Evolutionary conservation across 2,797 vertebrate genomes (phyloP).

Genomic region (Echiichthys vipera): DNA sequence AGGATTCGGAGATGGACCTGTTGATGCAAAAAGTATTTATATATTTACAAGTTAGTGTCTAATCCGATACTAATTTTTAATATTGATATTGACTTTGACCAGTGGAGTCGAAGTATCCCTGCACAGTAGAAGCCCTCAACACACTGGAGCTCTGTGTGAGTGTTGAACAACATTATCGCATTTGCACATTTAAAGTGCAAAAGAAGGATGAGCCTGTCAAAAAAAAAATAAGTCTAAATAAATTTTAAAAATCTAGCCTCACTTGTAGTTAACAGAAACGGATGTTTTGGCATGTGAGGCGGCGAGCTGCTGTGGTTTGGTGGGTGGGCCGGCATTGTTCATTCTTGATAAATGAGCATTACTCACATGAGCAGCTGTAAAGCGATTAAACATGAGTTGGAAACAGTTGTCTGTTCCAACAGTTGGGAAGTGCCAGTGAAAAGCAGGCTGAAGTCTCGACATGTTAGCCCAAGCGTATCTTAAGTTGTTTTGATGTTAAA

Average conservation of each 20-base stretch:
- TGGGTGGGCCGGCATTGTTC: slow-evolving; percentile 68
- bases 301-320: slow-evolving; percentile 35
- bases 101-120: slow-evolving; percentile 5
- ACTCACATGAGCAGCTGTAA: slow-evolving; percentile 56
- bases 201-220: slow-evolving; percentile 7
- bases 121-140: background rate
- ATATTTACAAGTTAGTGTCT: too few relatives aligned
- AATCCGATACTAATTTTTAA: too few relatives aligned
- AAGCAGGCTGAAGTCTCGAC: slow-evolving; percentile 41
- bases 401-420: slow-evolving; percentile 47
- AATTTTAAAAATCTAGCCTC: background rate
- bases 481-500: slow-evolving; percentile 59
- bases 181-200: background rate
- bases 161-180: background rate
- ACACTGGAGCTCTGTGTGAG: background rate
- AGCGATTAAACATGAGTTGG: slow-evolving; percentile 63
- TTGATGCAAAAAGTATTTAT: too few relatives aligned
- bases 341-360: slow-evolving; percentile 75
- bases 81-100: too few relatives aligned
- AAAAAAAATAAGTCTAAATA: background rate
- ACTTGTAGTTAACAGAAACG: slow-evolving; percentile 51
- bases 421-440: slow-evolving; percentile 42
- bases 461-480: slow-evolving; percentile 51
- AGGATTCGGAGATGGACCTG: too few relatives aligned
- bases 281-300: slow-evolving; percentile 59